phyloP scores from a whole-genome alignment of 2,888 invertebrate species.

The Didymodactylos carnosus region DNA sequence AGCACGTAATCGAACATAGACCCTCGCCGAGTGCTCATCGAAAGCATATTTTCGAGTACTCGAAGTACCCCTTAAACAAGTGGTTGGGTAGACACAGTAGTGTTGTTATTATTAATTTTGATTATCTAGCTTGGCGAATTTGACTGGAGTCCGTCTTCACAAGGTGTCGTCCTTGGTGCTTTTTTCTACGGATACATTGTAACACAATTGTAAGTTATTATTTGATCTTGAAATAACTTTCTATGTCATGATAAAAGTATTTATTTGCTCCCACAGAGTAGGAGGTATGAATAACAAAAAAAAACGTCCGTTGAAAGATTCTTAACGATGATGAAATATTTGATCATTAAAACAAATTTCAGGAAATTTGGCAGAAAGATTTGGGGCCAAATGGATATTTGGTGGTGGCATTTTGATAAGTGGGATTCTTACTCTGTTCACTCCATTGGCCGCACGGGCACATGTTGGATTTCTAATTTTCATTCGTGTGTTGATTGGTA shows the following conservation, averaged over 20 bases:
- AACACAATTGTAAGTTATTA: constrained; percentile 2
- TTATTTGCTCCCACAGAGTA: not conserved
- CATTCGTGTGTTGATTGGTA: constrained; percentile 3
- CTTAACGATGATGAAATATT: no score
- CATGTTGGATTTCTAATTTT: not conserved
- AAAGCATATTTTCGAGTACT: no score
- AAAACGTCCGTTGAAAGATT: no score
- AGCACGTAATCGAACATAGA: no score
- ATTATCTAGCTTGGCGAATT: no score
- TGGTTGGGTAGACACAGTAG: no score
- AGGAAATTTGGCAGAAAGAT: constrained; percentile 5
- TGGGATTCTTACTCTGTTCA: not conserved
- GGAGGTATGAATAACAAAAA: not conserved
- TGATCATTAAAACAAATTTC: no score
- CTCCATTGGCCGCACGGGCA: not conserved
- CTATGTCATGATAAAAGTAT: not conserved
- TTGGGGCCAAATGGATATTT: constrained; percentile 3
- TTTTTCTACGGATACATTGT: constrained; percentile 12
- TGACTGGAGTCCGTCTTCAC: not conserved
- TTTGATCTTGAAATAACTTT: not conserved
- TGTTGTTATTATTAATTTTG: no score
- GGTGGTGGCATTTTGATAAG: constrained; percentile 2
- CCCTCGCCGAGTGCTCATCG: no score
- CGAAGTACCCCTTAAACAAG: no score
- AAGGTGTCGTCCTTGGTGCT: constrained; percentile 4